Conservation (phyloP, 2,888 invertebrate species). For the Phengaris arion region DNA sequence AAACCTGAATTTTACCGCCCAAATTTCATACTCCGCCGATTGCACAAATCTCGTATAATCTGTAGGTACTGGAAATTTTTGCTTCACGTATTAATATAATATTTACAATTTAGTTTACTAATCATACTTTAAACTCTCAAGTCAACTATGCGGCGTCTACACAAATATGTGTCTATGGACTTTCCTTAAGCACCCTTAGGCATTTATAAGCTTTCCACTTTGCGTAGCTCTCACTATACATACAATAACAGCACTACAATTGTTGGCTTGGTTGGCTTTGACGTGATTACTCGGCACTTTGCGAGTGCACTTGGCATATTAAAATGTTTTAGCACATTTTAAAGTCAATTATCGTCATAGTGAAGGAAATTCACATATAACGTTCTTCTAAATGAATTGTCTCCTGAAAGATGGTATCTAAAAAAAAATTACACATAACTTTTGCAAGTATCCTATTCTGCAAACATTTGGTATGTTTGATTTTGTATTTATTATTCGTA, state of each 20-base stretch:
- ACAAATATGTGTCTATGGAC: background rate
- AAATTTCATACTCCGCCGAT: too few species aligned
- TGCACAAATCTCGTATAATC: too few species aligned
- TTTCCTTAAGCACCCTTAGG: constrained; percentile 30
- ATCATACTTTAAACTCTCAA: background rate
- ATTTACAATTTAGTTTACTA: background rate
- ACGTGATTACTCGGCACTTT: constrained; percentile 25
- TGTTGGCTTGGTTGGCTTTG: constrained; percentile 23
- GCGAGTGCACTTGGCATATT: constrained; percentile 15
- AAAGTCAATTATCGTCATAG: background rate
- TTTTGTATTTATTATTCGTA: too few species aligned
- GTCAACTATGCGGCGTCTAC: background rate
- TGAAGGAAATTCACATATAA: background rate
- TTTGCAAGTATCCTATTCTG: too few species aligned
- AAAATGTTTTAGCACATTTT: constrained; percentile 9
- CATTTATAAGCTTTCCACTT: constrained; percentile 31
- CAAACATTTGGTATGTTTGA: too few species aligned
- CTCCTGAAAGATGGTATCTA: too few species aligned
- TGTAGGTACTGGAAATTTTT: too few species aligned
- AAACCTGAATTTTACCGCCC: too few species aligned
- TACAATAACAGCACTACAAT: constrained; percentile 23
- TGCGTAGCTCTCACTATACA: constrained; percentile 26
- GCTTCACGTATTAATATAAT: too few species aligned
- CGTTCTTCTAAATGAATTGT: too few species aligned
- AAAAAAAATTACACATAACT: too few species aligned